A percentile compares a stretch with the other conserved stretches of the same genome.
Evolutionary conservation across 2,113 vertebrate species (phyloP).

Genomic region (Grallaria varia): DNA sequence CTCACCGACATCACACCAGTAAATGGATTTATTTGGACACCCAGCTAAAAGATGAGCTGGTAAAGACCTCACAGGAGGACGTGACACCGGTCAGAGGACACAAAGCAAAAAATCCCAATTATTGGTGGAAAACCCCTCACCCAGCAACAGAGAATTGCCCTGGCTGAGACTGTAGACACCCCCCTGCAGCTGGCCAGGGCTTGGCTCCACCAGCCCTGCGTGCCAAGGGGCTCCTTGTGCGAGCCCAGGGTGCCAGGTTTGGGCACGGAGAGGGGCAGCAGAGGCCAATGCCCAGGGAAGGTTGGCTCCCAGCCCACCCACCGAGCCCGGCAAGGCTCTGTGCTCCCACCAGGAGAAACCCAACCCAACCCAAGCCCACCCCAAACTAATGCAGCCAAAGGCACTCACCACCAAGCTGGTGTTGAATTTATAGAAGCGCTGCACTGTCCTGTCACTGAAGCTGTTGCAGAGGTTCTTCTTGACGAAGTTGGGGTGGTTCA

Average conservation of each 20-base stretch:
- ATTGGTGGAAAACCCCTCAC: not conserved
- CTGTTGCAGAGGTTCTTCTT: slow-evolving; percentile 99
- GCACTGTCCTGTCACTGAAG: slow-evolving; percentile 97
- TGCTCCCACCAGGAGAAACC: not conserved
- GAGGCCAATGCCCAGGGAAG: not conserved
- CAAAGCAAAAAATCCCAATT: not conserved
- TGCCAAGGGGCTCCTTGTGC: not conserved
- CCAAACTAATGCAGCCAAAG: not conserved
- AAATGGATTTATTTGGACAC: not conserved
- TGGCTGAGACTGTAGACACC: not conserved
- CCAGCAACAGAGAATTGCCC: not conserved
- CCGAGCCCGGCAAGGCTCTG: not conserved
- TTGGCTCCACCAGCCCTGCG: not conserved
- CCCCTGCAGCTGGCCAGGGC: not conserved
- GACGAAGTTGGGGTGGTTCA: slow-evolving; percentile 98
- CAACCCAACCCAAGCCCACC: not conserved
- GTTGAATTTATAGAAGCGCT: slow-evolving; percentile 98
- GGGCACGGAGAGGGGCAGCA: not conserved
- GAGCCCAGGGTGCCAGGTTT: not conserved
- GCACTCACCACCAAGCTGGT: slow-evolving; percentile 90
- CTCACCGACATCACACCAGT: not conserved
- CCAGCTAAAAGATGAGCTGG: not conserved
- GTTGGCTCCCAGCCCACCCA: not conserved
- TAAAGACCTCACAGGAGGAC: not conserved
- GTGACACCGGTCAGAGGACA: not conserved